These are phyloP conservation scores for Theretra japonica DNA, from an alignment of 2,888 invertebrate species.

Conservation along the genomic window DNA sequence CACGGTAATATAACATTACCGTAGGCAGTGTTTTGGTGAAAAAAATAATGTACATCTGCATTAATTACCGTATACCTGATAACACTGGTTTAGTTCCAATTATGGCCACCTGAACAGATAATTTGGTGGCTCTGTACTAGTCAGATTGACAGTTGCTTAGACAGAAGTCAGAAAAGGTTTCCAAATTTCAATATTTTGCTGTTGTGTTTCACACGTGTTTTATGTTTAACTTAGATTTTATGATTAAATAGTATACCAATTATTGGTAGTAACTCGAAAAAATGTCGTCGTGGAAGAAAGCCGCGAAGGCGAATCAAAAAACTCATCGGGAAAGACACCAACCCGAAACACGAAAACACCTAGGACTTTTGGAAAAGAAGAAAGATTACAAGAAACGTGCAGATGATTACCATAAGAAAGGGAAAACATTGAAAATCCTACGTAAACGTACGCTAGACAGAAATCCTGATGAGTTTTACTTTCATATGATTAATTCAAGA, in stretches of 20 bases:
- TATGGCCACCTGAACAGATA: no score
- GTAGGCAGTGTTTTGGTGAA: no score
- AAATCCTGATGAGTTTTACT: slow-evolving; percentile 99
- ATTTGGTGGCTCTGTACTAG: no score
- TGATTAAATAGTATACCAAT: background rate
- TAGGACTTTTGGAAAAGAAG: slow-evolving; percentile 94
- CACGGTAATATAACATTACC: no score
- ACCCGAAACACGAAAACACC: slow-evolving; percentile 89
- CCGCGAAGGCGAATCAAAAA: slow-evolving; percentile 92
- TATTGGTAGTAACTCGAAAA: slow-evolving; percentile 30
- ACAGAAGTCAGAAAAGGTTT: background rate
- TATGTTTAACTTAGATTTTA: background rate
- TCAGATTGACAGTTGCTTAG: background rate
- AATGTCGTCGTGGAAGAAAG: slow-evolving; percentile 97
- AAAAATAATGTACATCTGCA: no score
- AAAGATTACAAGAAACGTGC: slow-evolving; percentile 93
- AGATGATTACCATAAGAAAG: slow-evolving; percentile 91
- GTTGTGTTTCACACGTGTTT: background rate
- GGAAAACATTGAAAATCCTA: slow-evolving; percentile 91
- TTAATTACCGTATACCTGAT: no score
- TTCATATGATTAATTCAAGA: slow-evolving; percentile 97
- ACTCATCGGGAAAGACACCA: slow-evolving; percentile 94
- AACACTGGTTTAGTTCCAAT: no score
- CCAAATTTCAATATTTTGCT: background rate
- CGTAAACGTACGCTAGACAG: slow-evolving; percentile 94